phyloP scores from a whole-genome alignment of 1,140 invertebrate genomes.

The Trichoplusia ni region DNA sequence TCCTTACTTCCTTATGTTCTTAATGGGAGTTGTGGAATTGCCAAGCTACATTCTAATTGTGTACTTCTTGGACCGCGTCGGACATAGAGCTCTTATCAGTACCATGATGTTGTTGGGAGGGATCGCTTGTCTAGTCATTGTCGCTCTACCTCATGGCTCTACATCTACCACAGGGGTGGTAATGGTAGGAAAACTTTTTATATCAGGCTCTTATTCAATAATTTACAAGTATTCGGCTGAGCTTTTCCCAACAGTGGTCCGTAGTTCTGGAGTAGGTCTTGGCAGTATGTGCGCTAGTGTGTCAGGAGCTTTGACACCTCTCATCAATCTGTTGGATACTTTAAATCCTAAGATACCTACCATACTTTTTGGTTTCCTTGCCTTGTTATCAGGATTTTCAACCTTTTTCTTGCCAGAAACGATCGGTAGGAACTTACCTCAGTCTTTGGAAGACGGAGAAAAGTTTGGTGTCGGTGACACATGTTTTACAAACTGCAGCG shows the following conservation, averaged over 20 bases:
- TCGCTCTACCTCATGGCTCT: conserved; percentile 83
- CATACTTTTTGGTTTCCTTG: conserved; percentile 87
- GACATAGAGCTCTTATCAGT: conserved; percentile 87
- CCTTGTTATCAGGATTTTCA: conserved; percentile 88
- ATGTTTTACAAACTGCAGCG: conserved; percentile 91
- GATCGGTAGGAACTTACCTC: conserved; percentile 89
- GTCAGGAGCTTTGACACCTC: conserved; percentile 90
- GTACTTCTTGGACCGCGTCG: conserved; percentile 86
- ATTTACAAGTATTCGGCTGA: conserved; percentile 95
- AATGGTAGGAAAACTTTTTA: conserved; percentile 90
- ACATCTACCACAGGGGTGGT: conserved; percentile 82
- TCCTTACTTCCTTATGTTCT: conserved; percentile 90
- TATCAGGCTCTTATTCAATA: conserved; percentile 92
- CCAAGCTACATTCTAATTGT: conserved; percentile 89
- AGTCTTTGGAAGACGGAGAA: conserved; percentile 92
- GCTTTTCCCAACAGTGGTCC: conserved; percentile 92
- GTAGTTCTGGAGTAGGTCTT: conserved; percentile 92
- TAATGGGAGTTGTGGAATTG: conserved; percentile 90
- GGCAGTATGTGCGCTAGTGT: conserved; percentile 95
- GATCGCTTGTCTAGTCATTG: conserved; percentile 85
- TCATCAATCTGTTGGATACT: conserved; percentile 86
- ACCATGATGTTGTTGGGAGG: conserved; percentile 88
- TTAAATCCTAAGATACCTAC: conserved; percentile 87
- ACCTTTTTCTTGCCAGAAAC: conserved; percentile 92
- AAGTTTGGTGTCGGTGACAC: conserved; percentile 90